Evolutionary conservation across 1,140 invertebrate genomes (phyloP).

Genomic region (Rhopalosiphum padi): DNA sequence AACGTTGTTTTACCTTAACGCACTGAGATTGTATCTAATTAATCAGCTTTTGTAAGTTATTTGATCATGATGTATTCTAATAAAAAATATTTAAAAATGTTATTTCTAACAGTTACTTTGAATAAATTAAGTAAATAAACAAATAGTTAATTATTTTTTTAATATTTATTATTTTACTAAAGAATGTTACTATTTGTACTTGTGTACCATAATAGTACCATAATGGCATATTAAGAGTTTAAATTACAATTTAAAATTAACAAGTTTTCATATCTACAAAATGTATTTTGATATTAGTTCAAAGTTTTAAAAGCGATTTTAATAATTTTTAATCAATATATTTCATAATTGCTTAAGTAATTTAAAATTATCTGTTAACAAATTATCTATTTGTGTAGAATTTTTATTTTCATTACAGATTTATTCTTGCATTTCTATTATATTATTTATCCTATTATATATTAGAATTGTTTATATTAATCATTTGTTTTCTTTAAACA

Average conservation of each 20-base stretch:
- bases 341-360: not conserved
- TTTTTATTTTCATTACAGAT: not conserved
- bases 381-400: not conserved
- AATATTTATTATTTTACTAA: not conserved
- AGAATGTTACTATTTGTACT: too few species aligned
- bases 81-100: not conserved
- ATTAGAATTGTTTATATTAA: not conserved
- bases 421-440: not conserved
- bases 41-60: not conserved
- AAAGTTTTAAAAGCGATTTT: not conserved
- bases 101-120: not conserved
- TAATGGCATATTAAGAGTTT: too few species aligned
- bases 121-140: not conserved
- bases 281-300: not conserved
- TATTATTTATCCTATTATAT: not conserved
- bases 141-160: too few species aligned
- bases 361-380: not conserved
- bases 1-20: not conserved
- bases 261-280: not conserved
- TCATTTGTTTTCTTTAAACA: not conserved
- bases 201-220: too few species aligned
- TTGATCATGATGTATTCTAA: not conserved
- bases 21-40: not conserved
- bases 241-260: not conserved
- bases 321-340: not conserved